Base-by-base conservation (phyloP, 2,113 vertebrate species). In the Progne subis region DNA sequence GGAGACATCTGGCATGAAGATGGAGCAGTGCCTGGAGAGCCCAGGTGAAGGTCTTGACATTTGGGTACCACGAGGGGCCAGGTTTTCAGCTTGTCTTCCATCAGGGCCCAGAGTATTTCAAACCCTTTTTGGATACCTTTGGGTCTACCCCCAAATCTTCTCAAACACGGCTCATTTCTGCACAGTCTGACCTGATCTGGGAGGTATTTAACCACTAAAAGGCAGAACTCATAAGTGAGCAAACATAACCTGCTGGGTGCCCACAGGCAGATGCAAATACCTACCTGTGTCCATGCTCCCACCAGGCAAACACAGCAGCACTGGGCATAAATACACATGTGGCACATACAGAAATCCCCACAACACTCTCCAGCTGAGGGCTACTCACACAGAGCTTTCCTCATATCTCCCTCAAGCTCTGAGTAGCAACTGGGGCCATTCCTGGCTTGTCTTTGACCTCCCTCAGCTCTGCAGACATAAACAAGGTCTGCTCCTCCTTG, bases 21-120 rank as follows among this genome's bases (percentile, higher is more conserved):
- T 74, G 49, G 57, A 88, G 20, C 49, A 23, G 17, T 16, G 56
- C 32, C 47, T 57, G 65, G 34, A 83, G 32, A 86, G 50, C 39
- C 26, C 34, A 53, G 0, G 37, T 2, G 2, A 88, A 18, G 28
- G 7, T 31, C 23, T 32, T 82, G 78, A 90, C 25, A 8, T 79
- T 82, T 41, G 15, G 43, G 19, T 67, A 60, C 1, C 7, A 24
- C 0, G 0, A 71, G 24, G 34, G 26, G 23, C 24, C 0, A 0
- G 29, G 39, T 34, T 84, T 68, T 2, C 3, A 20, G 8, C 14
- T 87, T 6, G 1, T 46, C 32, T 19, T 65, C 43, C 4, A 7
- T 56, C 55, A 78, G 41, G 44, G 5, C 29, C 53, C 18, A 52
- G 26, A 44, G 8, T 13, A 41, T 52, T 52, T 57, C 19, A 59